These are phyloP conservation scores for Isurus oxyrinchus DNA, from an alignment of 2,113 vertebrate genomes.

Conservation along the genomic window DNA sequence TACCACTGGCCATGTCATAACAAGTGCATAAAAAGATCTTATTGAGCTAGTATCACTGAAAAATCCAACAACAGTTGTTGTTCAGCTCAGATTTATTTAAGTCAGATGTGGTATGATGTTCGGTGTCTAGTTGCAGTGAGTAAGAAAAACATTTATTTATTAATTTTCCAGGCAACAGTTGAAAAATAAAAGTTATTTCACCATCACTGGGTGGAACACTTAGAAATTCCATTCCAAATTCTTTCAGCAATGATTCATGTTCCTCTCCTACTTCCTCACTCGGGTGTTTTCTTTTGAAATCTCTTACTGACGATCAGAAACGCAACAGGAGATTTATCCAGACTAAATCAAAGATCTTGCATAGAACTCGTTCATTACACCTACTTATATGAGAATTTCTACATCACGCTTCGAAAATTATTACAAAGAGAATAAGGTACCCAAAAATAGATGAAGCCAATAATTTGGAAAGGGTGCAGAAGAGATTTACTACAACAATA, in stretches of 20 bases:
- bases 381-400: not conserved
- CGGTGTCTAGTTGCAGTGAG: not conserved
- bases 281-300: not conserved
- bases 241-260: not conserved
- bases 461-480: not conserved
- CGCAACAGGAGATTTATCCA: not conserved
- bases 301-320: not conserved
- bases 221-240: not conserved
- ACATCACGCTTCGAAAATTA: not conserved
- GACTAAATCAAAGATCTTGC: not conserved
- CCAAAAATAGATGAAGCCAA: not conserved
- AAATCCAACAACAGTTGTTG: not conserved
- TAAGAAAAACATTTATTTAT: not conserved
- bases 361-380: not conserved
- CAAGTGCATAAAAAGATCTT: not conserved
- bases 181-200: not conserved
- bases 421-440: not conserved
- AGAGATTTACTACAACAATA: not conserved
- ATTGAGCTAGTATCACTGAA: not conserved
- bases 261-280: not conserved
- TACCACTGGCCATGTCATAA: no score
- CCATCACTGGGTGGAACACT: not conserved
- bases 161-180: not conserved
- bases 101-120: not conserved
- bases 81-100: not conserved